Percentiles rank a stretch among this genome's conserved stretches.
phyloP scores from a whole-genome alignment of 2,888 invertebrate species.

The Heliconius charithonia region DNA sequence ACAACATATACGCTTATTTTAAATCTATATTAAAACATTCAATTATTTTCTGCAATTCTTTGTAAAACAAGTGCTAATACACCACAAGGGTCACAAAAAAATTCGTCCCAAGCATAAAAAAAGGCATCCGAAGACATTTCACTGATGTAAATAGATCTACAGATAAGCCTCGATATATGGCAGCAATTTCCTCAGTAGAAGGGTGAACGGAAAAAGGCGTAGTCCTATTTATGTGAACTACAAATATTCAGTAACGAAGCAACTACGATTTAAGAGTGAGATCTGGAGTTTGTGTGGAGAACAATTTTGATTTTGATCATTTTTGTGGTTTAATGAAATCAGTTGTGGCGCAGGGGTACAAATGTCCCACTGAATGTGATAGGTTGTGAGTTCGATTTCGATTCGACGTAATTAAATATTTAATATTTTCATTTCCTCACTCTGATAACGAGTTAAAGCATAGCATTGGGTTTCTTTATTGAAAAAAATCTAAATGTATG shows the following conservation, averaged over 20 bases:
- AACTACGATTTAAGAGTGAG: slow-evolving; percentile 24
- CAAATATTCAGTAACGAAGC: slow-evolving; percentile 56
- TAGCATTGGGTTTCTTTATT: no score
- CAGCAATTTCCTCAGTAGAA: slow-evolving; percentile 73
- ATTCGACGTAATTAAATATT: no score
- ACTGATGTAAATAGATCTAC: slow-evolving; percentile 73
- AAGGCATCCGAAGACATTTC: slow-evolving; percentile 45
- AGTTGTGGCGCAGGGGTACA: no score
- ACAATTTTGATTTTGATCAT: no score
- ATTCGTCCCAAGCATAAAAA: slow-evolving; percentile 12
- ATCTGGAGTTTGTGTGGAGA: slow-evolving; percentile 1
- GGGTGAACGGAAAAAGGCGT: slow-evolving; percentile 69
- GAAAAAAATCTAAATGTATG: no score
- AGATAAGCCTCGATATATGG: slow-evolving; percentile 78
- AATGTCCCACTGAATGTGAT: no score
- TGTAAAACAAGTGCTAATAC: background rate
- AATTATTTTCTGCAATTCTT: background rate
- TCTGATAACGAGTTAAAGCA: no score
- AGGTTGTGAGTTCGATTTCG: no score
- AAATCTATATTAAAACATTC: no score
- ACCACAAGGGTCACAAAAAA: background rate
- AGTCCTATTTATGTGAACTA: slow-evolving; percentile 62
- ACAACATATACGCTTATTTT: no score
- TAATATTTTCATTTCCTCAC: no score
- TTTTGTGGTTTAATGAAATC: no score